Evolutionary conservation across 2,888 invertebrate species (phyloP), one percentile per base, ranked within the genome.

Genomic region (Phaonia tiefii): DNA sequence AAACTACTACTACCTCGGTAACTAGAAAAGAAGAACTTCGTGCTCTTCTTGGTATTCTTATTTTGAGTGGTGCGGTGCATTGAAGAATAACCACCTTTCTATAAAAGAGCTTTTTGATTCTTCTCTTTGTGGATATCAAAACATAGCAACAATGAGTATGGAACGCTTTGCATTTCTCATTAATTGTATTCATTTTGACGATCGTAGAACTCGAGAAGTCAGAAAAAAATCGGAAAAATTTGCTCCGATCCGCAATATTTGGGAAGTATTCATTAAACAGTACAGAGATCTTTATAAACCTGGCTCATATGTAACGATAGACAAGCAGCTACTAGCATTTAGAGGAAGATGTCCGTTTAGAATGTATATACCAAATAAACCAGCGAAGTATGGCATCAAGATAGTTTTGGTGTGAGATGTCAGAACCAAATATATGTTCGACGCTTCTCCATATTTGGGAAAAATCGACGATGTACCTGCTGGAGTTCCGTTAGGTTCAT

Each of bases 231-330:
- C 42, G 1, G 49, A 49, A 49, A 63, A 46, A 31, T 70, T 76
- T 70, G 70, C 76, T 63, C 76, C 70, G 39, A 76, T 70, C 46
- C 49, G 70, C 26, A 26, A 76, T 63, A 63, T 76, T 63, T 63
- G 70, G 63, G 60, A n/a, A n/a, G n/a, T n/a, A n/a, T n/a, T n/a
- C n/a, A n/a, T n/a, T n/a, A n/a, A n/a, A n/a, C n/a, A n/a, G 49
- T 73, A 72, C 42, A 58, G 58, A 71, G 67, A 72, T 56, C 65
- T 54, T 15, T 78, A 51, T 66, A 78, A 78, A 67, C 72, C 67
- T 37, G 78, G 78, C 15, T 78, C 78, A 66, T 78, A 78, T 56
- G 44, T 73, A 13, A 58, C 78, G 65, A 73, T 73, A 66, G 78
- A 73, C 22, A 73, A 73, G 49, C 72, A 73, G 72, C n/a, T n/a